Evolutionary conservation across 1,140 invertebrate species (phyloP).

Genomic region (Caerostris darwini): DNA sequence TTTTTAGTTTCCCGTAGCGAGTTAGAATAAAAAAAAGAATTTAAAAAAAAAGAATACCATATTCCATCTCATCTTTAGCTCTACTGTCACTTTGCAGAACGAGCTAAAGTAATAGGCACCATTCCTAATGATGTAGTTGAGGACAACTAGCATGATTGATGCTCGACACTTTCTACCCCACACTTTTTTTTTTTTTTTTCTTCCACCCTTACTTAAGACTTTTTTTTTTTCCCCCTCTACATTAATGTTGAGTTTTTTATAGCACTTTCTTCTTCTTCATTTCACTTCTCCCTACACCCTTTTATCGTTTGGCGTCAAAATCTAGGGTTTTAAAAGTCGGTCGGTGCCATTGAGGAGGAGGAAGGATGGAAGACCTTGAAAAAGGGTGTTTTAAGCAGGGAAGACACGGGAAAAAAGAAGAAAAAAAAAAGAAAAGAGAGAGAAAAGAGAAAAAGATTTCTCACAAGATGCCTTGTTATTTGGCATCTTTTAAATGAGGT

Average conservation of each 20-base stretch:
- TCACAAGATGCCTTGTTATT: slow-evolving; percentile 21
- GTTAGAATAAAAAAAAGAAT: neutral
- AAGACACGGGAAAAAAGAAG: neutral
- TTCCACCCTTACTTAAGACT: neutral
- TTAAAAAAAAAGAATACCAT: neutral
- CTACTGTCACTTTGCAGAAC: slow-evolving; percentile 58
- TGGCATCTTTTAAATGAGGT: slow-evolving; percentile 48
- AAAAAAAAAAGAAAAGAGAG: neutral
- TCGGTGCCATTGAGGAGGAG: slow-evolving; percentile 12
- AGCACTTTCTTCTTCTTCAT: slow-evolving; percentile 6
- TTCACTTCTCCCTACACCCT: slow-evolving; percentile 7
- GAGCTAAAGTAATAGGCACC: slow-evolving; percentile 70
- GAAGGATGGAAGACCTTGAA: slow-evolving; percentile 44
- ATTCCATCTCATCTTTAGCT: slow-evolving; percentile 63
- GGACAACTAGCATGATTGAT: slow-evolving; percentile 73
- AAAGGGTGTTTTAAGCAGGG: slow-evolving; percentile 41
- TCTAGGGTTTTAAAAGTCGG: slow-evolving; percentile 31
- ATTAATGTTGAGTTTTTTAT: neutral
- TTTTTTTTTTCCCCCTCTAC: neutral
- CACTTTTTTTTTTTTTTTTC: slow-evolving; percentile 21
- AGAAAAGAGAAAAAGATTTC: neutral
- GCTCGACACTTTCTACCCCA: neutral
- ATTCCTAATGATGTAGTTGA: slow-evolving; percentile 73
- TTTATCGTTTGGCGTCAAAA: slow-evolving; percentile 47
- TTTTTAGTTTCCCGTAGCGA: neutral